Evolutionary conservation across 2,888 invertebrate species (phyloP), one percentile per base, ranked within the genome.

Genomic region (Cecidostiba fungosa): DNA sequence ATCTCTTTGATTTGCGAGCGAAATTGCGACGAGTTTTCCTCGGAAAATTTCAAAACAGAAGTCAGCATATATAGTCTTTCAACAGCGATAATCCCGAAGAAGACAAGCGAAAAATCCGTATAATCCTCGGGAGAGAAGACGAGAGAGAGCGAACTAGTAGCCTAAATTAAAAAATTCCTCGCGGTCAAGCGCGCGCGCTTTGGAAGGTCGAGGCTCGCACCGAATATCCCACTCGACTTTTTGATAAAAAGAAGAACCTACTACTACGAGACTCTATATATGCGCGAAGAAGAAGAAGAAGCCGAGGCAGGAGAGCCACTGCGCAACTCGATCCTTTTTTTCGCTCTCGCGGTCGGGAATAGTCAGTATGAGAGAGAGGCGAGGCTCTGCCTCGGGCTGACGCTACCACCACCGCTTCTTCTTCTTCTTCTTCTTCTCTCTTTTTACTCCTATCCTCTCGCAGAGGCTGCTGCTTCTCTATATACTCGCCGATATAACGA

Each of bases 261-360:
- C n/a, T n/a, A 19, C 32, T 0, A n/a, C 0, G n/a, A 59, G 54
- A 8, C n/a, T 29, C 12, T 66, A 66, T 26, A n/a, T 23, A 19
- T 19, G n/a, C 39, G 12, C 6, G 59, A 73, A 59, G 36, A 59
- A 82, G 23, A 69, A 26, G n/a, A 36, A 39, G 26, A 43, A 59
- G n/a, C 36, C 54, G 59, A 59, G 29, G 70, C 2, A 26, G 77
- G 50, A 59, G 66, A 74, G 77, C 76, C 85, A 84, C 84, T 80
- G 84, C 16, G 23, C 77, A 85, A 85, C 77, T 73, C 73, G 82
- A 85, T 85, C 81, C 85, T 82, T 77, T 84, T 80, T 77, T 82
- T 72, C 70, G 82, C 54, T 81, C 85, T 81, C 85, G 82, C 66
- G 85, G 66, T 81, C 69, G 85, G 54, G 74, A 66, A 72, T 84